phyloP scores from a whole-genome alignment of 1,140 invertebrate species.

The Trichonephila clavata region DNA sequence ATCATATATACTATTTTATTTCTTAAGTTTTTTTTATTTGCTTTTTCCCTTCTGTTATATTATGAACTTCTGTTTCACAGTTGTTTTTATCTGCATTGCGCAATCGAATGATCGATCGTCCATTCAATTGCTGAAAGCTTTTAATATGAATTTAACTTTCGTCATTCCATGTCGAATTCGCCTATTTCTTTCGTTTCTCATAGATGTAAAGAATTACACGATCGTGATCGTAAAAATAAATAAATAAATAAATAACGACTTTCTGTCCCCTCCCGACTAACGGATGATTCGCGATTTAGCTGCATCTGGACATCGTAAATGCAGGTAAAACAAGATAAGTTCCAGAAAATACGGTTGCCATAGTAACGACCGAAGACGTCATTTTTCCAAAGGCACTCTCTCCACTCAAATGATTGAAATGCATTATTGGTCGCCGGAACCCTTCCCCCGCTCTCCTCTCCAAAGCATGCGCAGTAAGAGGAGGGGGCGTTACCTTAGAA shows the following conservation, averaged over 20 bases:
- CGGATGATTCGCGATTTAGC: slow-evolving; percentile 69
- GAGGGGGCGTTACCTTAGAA: slow-evolving; percentile 58
- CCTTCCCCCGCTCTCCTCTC: slow-evolving; percentile 21
- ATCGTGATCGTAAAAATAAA: slow-evolving; percentile 49
- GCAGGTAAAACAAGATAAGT: slow-evolving; percentile 77
- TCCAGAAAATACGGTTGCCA: slow-evolving; percentile 74
- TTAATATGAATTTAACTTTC: not conserved
- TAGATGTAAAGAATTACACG: not conserved
- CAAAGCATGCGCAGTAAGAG: slow-evolving; percentile 50
- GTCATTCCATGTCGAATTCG: not conserved
- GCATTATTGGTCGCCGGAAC: slow-evolving; percentile 74
- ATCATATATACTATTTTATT: no score
- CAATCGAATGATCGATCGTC: no score
- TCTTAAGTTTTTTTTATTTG: not conserved
- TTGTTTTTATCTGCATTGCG: no score
- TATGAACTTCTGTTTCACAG: not conserved
- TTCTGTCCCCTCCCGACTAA: slow-evolving; percentile 28
- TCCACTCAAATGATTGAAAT: slow-evolving; percentile 77
- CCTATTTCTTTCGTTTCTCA: not conserved
- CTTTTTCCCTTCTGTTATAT: not conserved
- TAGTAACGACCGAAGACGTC: slow-evolving; percentile 75
- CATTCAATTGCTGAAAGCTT: not conserved
- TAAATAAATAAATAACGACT: slow-evolving; percentile 67
- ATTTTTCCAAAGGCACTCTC: slow-evolving; percentile 73
- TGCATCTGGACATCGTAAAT: slow-evolving; percentile 76